These are phyloP conservation scores for Blastobasis lacticolella DNA, from an alignment of 2,888 invertebrate species.

Conservation along the genomic window DNA sequence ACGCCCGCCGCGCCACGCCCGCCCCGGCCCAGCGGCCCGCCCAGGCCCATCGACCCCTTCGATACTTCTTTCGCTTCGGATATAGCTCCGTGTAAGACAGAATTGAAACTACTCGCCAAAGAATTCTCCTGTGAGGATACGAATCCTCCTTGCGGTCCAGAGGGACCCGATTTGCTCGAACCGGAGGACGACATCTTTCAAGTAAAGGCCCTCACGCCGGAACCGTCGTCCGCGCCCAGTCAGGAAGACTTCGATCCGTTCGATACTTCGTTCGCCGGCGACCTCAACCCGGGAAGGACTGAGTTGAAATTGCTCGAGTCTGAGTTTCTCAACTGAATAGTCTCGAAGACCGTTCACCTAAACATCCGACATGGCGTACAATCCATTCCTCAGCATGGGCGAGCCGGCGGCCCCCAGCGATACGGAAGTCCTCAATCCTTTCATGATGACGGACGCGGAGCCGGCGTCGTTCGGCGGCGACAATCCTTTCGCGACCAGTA, in stretches of 20 bases:
- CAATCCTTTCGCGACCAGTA: constrained; percentile 82
- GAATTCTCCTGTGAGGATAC: constrained; percentile 77
- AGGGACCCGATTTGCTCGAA: constrained; percentile 60
- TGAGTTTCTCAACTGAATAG: constrained; percentile 70
- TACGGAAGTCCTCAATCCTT: constrained; percentile 78
- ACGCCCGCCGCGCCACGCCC: constrained; percentile 59
- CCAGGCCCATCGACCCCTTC: constrained; percentile 81
- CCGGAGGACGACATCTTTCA: constrained; percentile 74
- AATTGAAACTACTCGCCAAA: constrained; percentile 83
- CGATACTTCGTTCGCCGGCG: constrained; percentile 85
- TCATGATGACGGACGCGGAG: constrained; percentile 73
- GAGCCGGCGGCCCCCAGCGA: constrained; percentile 71
- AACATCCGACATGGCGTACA: constrained; percentile 76
- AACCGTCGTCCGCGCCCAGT: constrained; percentile 45
- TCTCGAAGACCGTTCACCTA: neutral
- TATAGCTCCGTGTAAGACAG: constrained; percentile 84
- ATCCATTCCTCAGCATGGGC: constrained; percentile 86
- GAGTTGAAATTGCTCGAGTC: constrained; percentile 86
- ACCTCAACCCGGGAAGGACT: constrained; percentile 83
- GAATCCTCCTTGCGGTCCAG: constrained; percentile 23
- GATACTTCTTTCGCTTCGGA: constrained; percentile 89
- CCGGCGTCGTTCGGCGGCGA: constrained; percentile 48
- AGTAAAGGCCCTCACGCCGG: constrained; percentile 83
- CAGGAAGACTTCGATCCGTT: constrained; percentile 82
- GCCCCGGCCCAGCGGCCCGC: constrained; percentile 44